Evolutionary conservation across 2,888 invertebrate genomes (phyloP).

Genomic region (Apeira syringaria): DNA sequence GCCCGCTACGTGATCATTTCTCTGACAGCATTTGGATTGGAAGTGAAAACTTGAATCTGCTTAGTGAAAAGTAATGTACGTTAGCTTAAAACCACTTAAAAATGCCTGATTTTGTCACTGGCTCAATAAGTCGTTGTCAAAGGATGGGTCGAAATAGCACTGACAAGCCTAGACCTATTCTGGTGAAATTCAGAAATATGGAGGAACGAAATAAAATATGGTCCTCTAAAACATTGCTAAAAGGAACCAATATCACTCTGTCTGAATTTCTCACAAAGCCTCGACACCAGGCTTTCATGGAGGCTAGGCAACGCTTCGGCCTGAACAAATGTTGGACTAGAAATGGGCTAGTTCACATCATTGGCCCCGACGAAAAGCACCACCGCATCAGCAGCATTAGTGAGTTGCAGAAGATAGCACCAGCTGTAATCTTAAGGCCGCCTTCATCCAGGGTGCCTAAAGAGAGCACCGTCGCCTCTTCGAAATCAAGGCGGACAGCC

Average conservation of each 20-base stretch:
- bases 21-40: constrained; percentile 34
- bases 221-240: not conserved
- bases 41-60: not conserved
- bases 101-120: too few species aligned
- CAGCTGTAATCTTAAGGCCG: not conserved
- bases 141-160: not conserved
- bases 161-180: not conserved
- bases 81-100: too few species aligned
- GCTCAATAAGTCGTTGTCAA: too few species aligned
- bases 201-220: not conserved
- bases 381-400: not conserved
- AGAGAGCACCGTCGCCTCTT: not conserved
- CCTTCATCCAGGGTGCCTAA: not conserved
- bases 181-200: not conserved
- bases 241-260: not conserved
- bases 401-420: too few species aligned
- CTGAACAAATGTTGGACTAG: not conserved
- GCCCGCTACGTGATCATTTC: constrained; percentile 49
- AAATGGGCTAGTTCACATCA: not conserved
- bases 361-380: not conserved
- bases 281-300: constrained; percentile 1
- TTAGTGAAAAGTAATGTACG: not conserved
- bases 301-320: not conserved
- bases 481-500: not conserved
- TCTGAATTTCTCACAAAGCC: not conserved